phyloP scores from a whole-genome alignment of 2,797 vertebrate species.

The Rhabdomys pumilio region DNA sequence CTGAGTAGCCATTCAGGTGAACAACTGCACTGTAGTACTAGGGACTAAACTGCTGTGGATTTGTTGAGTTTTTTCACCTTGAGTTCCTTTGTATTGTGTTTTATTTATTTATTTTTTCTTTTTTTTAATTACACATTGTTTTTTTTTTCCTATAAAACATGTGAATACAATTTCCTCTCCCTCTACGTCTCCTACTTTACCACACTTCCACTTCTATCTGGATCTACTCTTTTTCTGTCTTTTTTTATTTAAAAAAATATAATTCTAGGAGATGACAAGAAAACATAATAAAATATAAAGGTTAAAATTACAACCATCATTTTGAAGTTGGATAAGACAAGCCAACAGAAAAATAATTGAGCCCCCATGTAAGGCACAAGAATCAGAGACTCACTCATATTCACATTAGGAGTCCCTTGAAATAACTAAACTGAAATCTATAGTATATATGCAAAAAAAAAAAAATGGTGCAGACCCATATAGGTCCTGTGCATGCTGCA shows the following conservation, averaged over 20 bases:
- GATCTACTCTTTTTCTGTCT: background rate
- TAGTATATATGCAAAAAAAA: background rate
- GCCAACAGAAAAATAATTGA: background rate
- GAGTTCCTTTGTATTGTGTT: background rate
- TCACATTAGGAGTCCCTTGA: background rate
- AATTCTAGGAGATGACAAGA: background rate
- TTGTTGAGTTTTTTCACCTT: background rate
- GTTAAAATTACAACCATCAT: background rate
- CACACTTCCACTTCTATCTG: background rate
- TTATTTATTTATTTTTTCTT: background rate
- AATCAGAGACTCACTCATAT: background rate
- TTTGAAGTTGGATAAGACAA: background rate
- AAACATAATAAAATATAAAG: background rate
- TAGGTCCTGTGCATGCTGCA: background rate
- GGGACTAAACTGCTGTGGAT: background rate
- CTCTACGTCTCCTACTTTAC: background rate
- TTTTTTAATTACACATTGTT: background rate
- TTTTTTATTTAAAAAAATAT: background rate
- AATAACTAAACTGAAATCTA: background rate
- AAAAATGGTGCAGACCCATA: background rate
- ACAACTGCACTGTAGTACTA: background rate
- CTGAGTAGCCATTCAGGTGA: background rate
- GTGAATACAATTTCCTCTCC: background rate
- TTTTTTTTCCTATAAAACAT: background rate
- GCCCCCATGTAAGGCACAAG: background rate